Percentiles rank a stretch among this genome's conserved stretches.
phyloP scores from a whole-genome alignment of 2,113 vertebrate genomes.

The Mobula hypostoma region DNA sequence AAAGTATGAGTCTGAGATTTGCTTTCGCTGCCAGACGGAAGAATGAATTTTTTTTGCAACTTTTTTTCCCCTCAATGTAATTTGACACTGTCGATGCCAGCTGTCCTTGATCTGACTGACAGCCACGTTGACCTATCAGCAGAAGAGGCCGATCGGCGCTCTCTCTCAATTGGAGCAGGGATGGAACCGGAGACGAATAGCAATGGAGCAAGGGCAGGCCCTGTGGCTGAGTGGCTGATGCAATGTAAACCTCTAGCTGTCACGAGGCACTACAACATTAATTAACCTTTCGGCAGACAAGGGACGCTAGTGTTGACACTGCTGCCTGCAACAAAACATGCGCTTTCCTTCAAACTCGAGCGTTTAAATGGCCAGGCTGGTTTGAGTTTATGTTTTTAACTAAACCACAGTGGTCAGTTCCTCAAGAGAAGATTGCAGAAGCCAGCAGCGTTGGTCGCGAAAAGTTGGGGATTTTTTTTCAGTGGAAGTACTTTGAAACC shows the following conservation, averaged over 20 bases:
- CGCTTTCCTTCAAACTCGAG: not conserved
- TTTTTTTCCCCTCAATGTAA: not conserved
- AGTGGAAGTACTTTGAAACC: no score
- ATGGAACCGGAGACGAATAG: not conserved
- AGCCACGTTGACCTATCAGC: not conserved
- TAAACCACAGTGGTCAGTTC: no score
- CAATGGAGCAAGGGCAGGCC: not conserved
- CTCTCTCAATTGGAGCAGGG: not conserved
- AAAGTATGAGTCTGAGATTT: not conserved
- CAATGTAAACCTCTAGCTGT: constrained; percentile 19
- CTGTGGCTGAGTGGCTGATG: constrained; percentile 18
- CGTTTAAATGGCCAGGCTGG: not conserved
- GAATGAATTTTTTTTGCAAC: not conserved
- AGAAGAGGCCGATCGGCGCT: not conserved
- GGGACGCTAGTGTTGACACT: not conserved
- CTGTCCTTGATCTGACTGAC: not conserved
- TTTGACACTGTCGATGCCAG: not conserved
- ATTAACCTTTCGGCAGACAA: not conserved
- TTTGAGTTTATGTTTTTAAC: no score
- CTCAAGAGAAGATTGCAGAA: no score
- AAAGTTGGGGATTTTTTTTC: no score
- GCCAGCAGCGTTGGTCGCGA: no score
- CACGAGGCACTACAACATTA: not conserved
- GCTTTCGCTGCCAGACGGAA: not conserved
- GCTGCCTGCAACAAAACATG: not conserved